Conservation (phyloP, 2,888 invertebrate genomes). For the Aspidiotus rigidus region DNA sequence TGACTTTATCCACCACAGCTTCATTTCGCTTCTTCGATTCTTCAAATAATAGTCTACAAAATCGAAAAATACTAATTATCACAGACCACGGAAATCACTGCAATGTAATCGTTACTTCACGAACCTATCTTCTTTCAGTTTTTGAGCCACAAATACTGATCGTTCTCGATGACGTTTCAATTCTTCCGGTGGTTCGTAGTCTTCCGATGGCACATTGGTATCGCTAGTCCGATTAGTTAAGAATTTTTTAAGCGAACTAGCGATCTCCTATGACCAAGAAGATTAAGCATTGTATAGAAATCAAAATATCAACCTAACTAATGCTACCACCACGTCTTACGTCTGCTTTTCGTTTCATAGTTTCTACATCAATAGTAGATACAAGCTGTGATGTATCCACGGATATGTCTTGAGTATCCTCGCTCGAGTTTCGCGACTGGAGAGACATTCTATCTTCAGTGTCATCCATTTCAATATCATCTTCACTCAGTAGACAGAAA, state of each 20-base stretch:
- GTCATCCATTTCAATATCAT: conserved; percentile 9
- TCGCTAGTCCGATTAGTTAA: background rate
- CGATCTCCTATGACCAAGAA: conserved; percentile 9
- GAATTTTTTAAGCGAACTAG: conserved; percentile 14
- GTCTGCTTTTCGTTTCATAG: conserved; percentile 19
- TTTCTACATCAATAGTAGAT: conserved; percentile 11
- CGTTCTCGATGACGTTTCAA: conserved; percentile 23
- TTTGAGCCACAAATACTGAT: conserved; percentile 18
- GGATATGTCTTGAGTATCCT: background rate
- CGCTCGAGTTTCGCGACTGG: too few relatives aligned
- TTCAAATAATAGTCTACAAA: conserved; percentile 20
- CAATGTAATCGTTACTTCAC: too few relatives aligned
- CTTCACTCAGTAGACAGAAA: conserved; percentile 21
- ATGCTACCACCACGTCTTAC: background rate
- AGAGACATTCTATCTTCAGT: too few relatives aligned
- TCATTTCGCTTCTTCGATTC: conserved; percentile 24
- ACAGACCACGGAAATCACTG: background rate
- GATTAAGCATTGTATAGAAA: background rate
- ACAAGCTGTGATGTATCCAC: background rate
- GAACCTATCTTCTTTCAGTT: conserved; percentile 26
- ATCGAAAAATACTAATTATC: background rate
- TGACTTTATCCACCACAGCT: conserved; percentile 17
- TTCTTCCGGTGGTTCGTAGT: conserved; percentile 20
- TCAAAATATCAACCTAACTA: background rate
- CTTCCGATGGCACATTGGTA: background rate